These are phyloP conservation scores for Drosophila picticornis DNA, from an alignment of 2,888 invertebrate species.

Conservation along the genomic window DNA sequence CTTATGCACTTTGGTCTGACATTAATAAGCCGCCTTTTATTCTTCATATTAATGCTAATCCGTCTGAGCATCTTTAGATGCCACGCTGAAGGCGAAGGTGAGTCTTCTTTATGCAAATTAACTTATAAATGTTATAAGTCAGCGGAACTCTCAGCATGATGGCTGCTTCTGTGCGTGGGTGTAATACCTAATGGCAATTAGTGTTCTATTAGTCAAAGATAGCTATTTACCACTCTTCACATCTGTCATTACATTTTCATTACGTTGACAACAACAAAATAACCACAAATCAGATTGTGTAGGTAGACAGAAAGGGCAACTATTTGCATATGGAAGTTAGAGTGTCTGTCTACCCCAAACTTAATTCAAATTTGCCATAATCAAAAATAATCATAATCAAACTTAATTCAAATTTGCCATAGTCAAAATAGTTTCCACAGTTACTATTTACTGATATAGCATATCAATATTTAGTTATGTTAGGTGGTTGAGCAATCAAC, in stretches of 20 bases:
- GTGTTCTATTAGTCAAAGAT: slow-evolving; percentile 19
- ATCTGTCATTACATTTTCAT: slow-evolving; percentile 20
- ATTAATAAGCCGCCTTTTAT: slow-evolving; percentile 22
- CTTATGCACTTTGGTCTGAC: slow-evolving; percentile 27
- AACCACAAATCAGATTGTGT: not conserved
- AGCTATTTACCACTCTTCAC: not conserved
- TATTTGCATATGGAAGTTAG: slow-evolving; percentile 1
- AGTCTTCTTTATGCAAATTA: slow-evolving; percentile 67
- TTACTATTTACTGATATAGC: not conserved
- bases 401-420: not conserved
- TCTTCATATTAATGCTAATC: slow-evolving; percentile 59
- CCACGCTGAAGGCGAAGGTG: slow-evolving; percentile 59
- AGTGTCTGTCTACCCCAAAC: not conserved
- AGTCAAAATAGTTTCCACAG: not conserved
- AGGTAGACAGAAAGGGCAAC: slow-evolving; percentile 4
- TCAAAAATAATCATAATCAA: too few species aligned
- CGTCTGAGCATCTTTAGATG: slow-evolving; percentile 63
- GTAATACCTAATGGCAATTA: slow-evolving; percentile 54
- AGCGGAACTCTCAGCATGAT: slow-evolving; percentile 54
- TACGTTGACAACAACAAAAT: slow-evolving; percentile 7
- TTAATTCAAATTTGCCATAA: not conserved
- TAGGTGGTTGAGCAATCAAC: not conserved
- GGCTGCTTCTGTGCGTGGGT: slow-evolving; percentile 35
- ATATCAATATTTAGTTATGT: not conserved
- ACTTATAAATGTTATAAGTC: slow-evolving; percentile 59